Base-by-base conservation (phyloP, 64 coral and sea anemone genomes). In the Dendronephthya gigantea region DNA sequence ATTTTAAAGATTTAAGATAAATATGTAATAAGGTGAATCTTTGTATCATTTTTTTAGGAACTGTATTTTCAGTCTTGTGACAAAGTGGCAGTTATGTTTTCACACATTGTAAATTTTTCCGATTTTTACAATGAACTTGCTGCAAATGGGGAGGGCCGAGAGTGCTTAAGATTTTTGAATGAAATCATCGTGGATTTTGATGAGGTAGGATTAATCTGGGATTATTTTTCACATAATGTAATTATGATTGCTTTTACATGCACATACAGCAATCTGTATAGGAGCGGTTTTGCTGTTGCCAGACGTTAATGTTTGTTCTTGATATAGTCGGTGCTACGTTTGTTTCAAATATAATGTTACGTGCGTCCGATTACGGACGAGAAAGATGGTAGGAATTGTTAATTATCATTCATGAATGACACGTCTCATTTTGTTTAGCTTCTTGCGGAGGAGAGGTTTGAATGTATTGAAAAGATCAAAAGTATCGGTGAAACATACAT, bases 401-500 rank as follows among this genome's bases (percentile, higher is more conserved):
- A 17, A 58, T 17, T 9, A 58, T 9, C 9, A 5, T 17, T 58
- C 13, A n/a, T n/a, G 51, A 9, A 17, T 16, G 14, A 15, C 13
- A 15, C 23, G 13, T 58, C 4, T 22, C 23, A n/a, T 58, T 22
- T 58, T 58, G 14, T 33, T 85, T 49, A 98, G 94, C 84, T 98
- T 83, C 85, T 98, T 27, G 91, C 94, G 22, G 94, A 98, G 62
- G 87, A 87, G 29, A 92, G 90, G 19, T 98, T 98, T 81, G 85
- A 90, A 23, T 98, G 92, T 66, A 93, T 98, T 34, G 94, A 98
- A 82, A 98, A 98, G 72, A 98, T 98, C 33, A 98, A 98, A 55
- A 98, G 92, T 59, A 98, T 98, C 68, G 94, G 94, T 50, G 94
- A 98, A 83, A 98, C 94, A 38, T 98, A 98, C 87, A 98, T 98